Evolutionary conservation across 2,113 vertebrate genomes (phyloP).

Genomic region (Elephas maximus): DNA sequence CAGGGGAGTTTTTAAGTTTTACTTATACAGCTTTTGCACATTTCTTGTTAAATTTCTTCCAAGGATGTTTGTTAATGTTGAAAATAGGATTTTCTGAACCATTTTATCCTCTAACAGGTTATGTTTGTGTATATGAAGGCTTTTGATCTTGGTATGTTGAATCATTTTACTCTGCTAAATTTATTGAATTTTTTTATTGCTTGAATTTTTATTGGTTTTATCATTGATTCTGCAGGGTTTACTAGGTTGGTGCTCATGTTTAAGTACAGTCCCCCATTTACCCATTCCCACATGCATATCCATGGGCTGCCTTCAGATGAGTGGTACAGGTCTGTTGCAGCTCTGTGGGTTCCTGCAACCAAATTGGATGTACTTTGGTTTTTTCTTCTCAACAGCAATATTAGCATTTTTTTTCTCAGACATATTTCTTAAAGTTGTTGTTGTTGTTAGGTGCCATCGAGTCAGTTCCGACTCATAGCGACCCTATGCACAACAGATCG

Average conservation of each 20-base stretch:
- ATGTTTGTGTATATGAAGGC: neutral
- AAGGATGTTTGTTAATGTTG: neutral
- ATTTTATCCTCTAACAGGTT: neutral
- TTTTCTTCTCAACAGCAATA: neutral
- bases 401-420: neutral
- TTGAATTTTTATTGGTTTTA: slow-evolving; percentile 5
- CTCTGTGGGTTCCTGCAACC: neutral
- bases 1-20: neutral
- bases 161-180: slow-evolving; percentile 6
- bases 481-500: no score
- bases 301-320: neutral
- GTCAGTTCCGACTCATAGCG: no score
- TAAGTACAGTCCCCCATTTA: neutral
- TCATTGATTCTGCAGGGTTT: neutral
- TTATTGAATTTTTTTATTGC: neutral
- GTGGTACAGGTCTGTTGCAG: neutral
- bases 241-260: neutral
- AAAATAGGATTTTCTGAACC: slow-evolving; percentile 6
- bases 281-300: neutral
- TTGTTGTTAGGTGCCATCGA: no score
- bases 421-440: neutral
- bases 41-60: neutral
- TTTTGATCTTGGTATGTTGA: neutral
- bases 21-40: neutral
- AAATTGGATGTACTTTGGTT: neutral